A percentile compares a stretch with the other conserved stretches of the same genome.
Evolutionary conservation across 1,140 invertebrate species (phyloP).

Genomic region (Choristoneura fumiferana): DNA sequence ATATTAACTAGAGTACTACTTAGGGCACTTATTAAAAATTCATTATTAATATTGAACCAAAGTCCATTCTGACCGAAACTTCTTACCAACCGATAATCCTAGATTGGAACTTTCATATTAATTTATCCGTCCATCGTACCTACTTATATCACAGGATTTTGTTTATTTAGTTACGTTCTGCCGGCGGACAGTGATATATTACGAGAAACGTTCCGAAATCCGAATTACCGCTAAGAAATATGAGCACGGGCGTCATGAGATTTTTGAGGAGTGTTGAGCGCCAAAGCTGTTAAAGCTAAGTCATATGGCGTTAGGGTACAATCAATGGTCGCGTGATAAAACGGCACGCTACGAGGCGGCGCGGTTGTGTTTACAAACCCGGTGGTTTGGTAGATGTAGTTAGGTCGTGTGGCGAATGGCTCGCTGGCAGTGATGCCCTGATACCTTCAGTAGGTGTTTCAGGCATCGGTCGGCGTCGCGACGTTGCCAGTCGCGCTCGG

Average conservation of each 20-base stretch:
- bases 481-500: constrained; percentile 44
- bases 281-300: not conserved
- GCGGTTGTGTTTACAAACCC: constrained; percentile 31
- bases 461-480: constrained; percentile 30
- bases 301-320: not conserved
- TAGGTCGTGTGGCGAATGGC: constrained; percentile 1
- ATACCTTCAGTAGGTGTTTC: constrained; percentile 32
- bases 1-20: too few relatives aligned
- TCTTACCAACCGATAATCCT: too few relatives aligned
- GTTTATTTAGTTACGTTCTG: too few relatives aligned
- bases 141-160: too few relatives aligned
- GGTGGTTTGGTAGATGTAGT: constrained; percentile 12
- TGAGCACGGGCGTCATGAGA: not conserved
- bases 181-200: not conserved
- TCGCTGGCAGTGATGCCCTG: constrained; percentile 15
- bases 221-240: not conserved
- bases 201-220: not conserved
- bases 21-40: too few relatives aligned
- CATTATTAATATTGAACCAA: too few relatives aligned
- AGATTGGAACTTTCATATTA: too few relatives aligned
- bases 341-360: constrained; percentile 21
- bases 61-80: too few relatives aligned
- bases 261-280: too few relatives aligned
- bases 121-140: too few relatives aligned
- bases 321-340: constrained; percentile 30